phyloP scores from a whole-genome alignment of 2,888 invertebrate species.

The Trachelus iudaicus region DNA sequence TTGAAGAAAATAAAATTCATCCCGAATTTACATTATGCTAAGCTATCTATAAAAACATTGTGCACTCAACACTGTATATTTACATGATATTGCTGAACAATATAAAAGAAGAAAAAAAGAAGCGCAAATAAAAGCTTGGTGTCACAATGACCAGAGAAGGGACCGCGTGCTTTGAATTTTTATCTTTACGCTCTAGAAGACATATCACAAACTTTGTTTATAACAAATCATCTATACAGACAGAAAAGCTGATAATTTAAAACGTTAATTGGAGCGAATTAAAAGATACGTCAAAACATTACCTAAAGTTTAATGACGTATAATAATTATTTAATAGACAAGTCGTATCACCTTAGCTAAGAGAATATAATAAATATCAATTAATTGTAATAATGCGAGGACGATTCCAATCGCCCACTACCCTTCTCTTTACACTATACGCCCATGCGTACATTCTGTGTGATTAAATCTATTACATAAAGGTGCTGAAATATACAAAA shows the following conservation, averaged over 20 bases:
- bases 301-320: not conserved
- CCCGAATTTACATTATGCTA: not conserved
- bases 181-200: not conserved
- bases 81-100: not conserved
- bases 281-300: not conserved
- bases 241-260: not conserved
- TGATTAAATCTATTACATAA: not conserved
- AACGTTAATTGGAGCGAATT: not conserved
- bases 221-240: not conserved
- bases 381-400: not conserved
- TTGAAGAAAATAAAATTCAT: not conserved
- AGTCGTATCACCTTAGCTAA: not conserved
- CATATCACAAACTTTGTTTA: not conserved
- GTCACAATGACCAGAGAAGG: not conserved
- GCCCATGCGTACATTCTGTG: not conserved
- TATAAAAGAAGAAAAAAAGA: not conserved
- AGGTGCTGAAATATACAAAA: not conserved
- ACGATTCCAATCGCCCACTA: not conserved
- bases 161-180: not conserved
- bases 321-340: not conserved
- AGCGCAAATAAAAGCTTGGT: not conserved
- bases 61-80: not conserved
- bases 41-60: not conserved
- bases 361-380: not conserved
- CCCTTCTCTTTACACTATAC: not conserved